Evolutionary conservation across 2,113 vertebrate species (phyloP).

Genomic region (Piprites chloris): DNA sequence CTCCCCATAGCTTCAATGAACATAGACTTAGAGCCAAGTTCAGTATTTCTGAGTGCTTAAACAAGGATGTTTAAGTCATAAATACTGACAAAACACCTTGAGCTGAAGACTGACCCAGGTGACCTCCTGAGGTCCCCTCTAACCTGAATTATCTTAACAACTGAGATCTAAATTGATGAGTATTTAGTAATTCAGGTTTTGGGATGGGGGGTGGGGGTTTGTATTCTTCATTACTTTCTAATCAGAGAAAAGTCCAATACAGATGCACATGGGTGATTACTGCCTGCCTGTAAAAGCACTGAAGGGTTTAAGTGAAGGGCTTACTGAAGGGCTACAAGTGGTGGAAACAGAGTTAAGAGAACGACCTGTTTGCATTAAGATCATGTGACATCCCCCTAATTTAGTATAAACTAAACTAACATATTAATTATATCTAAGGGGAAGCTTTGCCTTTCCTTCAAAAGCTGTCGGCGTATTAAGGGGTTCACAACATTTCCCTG

Average conservation of each 20-base stretch:
- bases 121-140: neutral
- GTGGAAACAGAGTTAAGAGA: neutral
- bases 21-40: neutral
- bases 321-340: neutral
- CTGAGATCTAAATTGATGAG: neutral
- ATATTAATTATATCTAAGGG: neutral
- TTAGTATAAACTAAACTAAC: neutral
- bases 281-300: neutral
- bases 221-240: neutral
- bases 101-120: neutral
- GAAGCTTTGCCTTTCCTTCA: neutral
- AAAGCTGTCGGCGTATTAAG: neutral
- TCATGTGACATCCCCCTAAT: neutral
- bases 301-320: neutral
- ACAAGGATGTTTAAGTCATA: neutral
- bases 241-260: neutral
- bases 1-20: neutral
- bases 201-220: fast-evolving
- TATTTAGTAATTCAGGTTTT: neutral
- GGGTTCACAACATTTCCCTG: neutral
- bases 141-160: neutral
- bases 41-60: neutral
- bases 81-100: neutral
- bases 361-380: neutral
- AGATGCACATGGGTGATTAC: neutral